These are phyloP conservation scores for Bovichtus diacanthus DNA, from an alignment of 2,797 vertebrate species.

Conservation along the genomic window DNA sequence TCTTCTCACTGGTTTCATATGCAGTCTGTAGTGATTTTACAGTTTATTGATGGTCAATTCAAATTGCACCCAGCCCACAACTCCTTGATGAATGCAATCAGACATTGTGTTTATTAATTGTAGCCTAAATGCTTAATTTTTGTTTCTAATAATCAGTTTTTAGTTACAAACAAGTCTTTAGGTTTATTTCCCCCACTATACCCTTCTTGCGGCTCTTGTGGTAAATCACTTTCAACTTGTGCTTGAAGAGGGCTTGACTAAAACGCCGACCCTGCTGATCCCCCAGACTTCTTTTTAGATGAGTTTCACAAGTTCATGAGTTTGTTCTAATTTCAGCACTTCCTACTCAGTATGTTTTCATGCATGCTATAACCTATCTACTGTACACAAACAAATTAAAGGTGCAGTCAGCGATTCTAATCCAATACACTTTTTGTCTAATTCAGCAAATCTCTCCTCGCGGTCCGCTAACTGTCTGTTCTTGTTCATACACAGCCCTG, in stretches of 20 bases:
- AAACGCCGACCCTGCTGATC: too few species aligned
- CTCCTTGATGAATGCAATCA: not conserved
- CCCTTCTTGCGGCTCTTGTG: not conserved
- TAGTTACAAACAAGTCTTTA: not conserved
- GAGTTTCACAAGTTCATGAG: too few species aligned
- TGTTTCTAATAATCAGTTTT: not conserved
- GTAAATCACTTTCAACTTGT: not conserved
- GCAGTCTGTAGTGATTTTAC: not conserved
- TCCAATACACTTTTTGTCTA: not conserved
- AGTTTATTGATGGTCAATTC: not conserved
- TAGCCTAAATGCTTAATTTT: not conserved
- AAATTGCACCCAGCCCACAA: not conserved
- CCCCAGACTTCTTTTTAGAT: too few species aligned
- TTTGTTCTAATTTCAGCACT: not conserved
- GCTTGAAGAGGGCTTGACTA: too few species aligned
- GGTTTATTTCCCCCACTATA: not conserved
- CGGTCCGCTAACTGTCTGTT: not conserved
- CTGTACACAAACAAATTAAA: too few species aligned
- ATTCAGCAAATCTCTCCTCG: not conserved
- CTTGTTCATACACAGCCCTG: not conserved
- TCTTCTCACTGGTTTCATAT: not conserved
- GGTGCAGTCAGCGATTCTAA: not conserved
- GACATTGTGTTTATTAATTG: not conserved
- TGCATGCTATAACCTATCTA: too few species aligned
- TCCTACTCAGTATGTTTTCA: not conserved